Conservation (phyloP, 2,888 invertebrate genomes). For the Drosophila subsilvestris region DNA sequence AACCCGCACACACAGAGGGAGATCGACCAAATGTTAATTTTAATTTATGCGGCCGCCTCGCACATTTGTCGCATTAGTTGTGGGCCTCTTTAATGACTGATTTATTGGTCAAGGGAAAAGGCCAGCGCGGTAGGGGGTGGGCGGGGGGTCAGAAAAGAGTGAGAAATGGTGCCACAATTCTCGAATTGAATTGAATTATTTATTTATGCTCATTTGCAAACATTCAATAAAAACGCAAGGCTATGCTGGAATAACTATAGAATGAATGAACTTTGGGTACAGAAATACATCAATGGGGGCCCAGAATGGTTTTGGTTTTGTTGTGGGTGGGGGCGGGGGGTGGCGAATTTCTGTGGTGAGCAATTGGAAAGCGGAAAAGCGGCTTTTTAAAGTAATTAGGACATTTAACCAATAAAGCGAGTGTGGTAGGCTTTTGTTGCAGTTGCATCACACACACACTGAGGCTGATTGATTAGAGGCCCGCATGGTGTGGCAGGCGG, state of each 20-base stretch:
- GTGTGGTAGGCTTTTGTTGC: conserved; percentile 25
- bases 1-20: conserved; percentile 19
- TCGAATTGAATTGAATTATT: conserved; percentile 65
- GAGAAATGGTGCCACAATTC: conserved; percentile 37
- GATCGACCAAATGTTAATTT: conserved; percentile 70
- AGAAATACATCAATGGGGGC: background rate
- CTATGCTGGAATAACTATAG: conserved; percentile 47
- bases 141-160: conserved; percentile 27
- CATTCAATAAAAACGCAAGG: conserved; percentile 58
- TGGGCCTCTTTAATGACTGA: conserved; percentile 75
- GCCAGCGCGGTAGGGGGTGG: background rate
- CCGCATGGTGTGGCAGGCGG: conserved; percentile 17
- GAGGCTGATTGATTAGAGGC: conserved; percentile 45
- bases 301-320: background rate
- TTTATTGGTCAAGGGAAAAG: conserved; percentile 62
- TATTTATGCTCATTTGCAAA: conserved; percentile 61
- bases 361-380: conserved; percentile 40
- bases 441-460: background rate
- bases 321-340: background rate
- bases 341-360: conserved; percentile 5
- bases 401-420: conserved; percentile 53
- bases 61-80: conserved; percentile 75
- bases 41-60: conserved; percentile 75
- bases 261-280: conserved; percentile 9
- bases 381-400: conserved; percentile 76